Evolutionary conservation across 2,888 invertebrate species (phyloP), one percentile per base, ranked within the genome.

Genomic region (Aphodius sticticus): DNA sequence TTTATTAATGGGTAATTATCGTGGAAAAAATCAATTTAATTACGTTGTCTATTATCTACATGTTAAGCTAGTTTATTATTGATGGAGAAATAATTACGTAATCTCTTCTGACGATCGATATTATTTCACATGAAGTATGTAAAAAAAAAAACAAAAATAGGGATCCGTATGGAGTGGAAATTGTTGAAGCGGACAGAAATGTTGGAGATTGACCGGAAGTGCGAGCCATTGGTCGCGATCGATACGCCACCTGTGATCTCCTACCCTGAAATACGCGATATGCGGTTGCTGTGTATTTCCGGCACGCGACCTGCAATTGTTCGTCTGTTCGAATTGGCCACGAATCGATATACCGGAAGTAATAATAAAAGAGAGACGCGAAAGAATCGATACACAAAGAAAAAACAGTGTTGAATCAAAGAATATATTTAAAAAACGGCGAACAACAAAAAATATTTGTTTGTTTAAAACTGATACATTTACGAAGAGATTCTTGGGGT

Each of bases 211-310:
- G 86, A 84, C 85, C 85, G 86, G 86, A 87, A 84, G 85, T 85
- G 83, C 84, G 84, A 84, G 84, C 85, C 85, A 85, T 86, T 85
- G 53, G 85, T 84, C 83, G 84, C 82, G 84, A 84, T 86, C 85
- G 86, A 86, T 86, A 85, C 83, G 82, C 83, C 84, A 85, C 86
- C 86, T 85, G 85, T 83, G 82, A 84, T 85, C 82, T 53, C 53
- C 53, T 7, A 53, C 53, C 53, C 53, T 53, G 12, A 53, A 53
- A 53, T 53, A 53, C 53, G 53, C 53, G 53, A 53, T 53, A 53
- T 53, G 53, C 53, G 53, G 53, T 53, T 5, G 53, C 53, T 12
- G 53, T 7, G 53, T 53, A 53, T 53, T 53, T 53, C 53, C 53
- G 53, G 53, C 12, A 12, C 53, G 53, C 9, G 53, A 12, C 53